Evolutionary conservation across 2,888 invertebrate genomes (phyloP).

Genomic region (Lithophane ornitopus): DNA sequence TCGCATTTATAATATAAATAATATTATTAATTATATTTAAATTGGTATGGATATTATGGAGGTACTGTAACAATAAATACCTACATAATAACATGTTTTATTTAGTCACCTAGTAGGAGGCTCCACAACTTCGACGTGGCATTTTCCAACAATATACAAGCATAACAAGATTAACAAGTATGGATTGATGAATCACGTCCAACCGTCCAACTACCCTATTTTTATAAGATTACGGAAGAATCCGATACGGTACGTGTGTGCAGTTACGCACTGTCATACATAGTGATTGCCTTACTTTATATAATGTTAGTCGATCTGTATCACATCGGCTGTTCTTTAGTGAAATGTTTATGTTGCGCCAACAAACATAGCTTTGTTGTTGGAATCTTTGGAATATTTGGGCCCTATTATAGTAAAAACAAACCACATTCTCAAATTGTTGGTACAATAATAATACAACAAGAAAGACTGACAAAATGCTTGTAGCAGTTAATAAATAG

Average conservation of each 20-base stretch:
- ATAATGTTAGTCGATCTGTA: conserved; percentile 15
- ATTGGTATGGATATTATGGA: not conserved
- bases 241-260: conserved; percentile 31
- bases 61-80: too few relatives aligned
- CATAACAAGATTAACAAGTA: not conserved
- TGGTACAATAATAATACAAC: not conserved
- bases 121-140: not conserved
- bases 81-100: not conserved
- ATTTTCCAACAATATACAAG: not conserved
- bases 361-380: conserved; percentile 32
- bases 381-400: conserved; percentile 44
- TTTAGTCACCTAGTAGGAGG: not conserved
- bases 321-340: conserved; percentile 27
- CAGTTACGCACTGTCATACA: conserved; percentile 35
- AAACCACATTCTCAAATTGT: conserved; percentile 27
- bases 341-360: conserved; percentile 41
- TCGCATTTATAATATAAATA: too few relatives aligned
- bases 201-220: conserved; percentile 61
- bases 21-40: too few relatives aligned
- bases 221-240: conserved; percentile 64
- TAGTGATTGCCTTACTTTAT: conserved; percentile 15
- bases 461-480: not conserved
- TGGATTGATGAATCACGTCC: conserved; percentile 63
- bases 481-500: conserved; percentile 15
- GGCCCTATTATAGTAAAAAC: conserved; percentile 35